Conservation (phyloP, 2,797 vertebrate species). For the Lateolabrax maculatus region DNA sequence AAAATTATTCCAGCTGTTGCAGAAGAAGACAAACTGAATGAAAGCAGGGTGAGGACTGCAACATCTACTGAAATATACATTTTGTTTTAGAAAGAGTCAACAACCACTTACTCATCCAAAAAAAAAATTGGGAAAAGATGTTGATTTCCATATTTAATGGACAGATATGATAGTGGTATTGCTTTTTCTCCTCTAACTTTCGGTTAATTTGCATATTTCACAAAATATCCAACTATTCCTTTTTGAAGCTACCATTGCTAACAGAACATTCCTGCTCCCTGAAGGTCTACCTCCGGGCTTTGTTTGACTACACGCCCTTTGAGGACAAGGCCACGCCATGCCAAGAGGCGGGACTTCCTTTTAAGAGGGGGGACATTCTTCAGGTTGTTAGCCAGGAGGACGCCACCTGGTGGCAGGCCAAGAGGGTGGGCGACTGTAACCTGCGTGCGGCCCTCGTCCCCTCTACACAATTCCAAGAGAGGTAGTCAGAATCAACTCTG, state of each 20-base stretch:
- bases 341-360: constrained; percentile 97
- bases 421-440: constrained; percentile 92
- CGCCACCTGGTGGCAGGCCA: constrained; percentile 98
- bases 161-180: neutral
- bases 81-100: neutral
- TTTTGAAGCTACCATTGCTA: neutral
- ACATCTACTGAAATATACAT: neutral
- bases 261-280: neutral
- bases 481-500: constrained; percentile 77
- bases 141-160: neutral
- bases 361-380: constrained; percentile 94
- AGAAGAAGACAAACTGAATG: constrained; percentile 92
- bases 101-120: too few relatives aligned
- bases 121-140: neutral
- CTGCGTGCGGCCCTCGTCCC: constrained; percentile 96
- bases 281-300: constrained; percentile 93
- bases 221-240: neutral
- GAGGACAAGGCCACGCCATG: constrained; percentile 99
- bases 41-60: constrained; percentile 89
- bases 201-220: neutral
- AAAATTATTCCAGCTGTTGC: constrained; percentile 95
- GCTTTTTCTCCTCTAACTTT: neutral
- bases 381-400: constrained; percentile 99
- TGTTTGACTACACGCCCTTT: constrained; percentile 95
- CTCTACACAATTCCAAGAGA: constrained; percentile 97